Evolutionary conservation across 2,113 vertebrate species (phyloP).

Genomic region (Melanotaenia duboulayi): DNA sequence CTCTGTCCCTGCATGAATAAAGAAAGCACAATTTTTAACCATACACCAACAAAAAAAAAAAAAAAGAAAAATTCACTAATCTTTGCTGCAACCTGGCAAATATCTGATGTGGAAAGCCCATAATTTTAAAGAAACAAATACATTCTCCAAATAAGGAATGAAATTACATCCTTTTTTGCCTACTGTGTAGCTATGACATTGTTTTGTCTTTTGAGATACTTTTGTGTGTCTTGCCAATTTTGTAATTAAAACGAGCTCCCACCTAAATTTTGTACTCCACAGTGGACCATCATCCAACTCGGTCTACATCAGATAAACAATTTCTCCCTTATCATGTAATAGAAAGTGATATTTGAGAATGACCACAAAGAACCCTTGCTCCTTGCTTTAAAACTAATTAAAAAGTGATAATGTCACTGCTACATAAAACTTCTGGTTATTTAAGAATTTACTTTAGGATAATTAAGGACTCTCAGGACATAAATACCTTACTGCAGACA

Average conservation of each 20-base stretch:
- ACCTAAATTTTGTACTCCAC: slow-evolving; percentile 60
- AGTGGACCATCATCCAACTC: slow-evolving; percentile 61
- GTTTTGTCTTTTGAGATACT: not conserved
- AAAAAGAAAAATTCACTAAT: slow-evolving; percentile 56
- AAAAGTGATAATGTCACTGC: slow-evolving; percentile 67
- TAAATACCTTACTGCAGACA: slow-evolving; percentile 19
- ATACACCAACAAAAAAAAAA: too few relatives aligned
- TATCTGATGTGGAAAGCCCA: slow-evolving; percentile 52
- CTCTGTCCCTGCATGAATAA: slow-evolving; percentile 65
- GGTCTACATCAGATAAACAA: slow-evolving; percentile 60
- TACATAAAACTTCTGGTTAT: slow-evolving; percentile 67
- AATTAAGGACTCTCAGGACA: slow-evolving; percentile 60
- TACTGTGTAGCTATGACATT: not conserved
- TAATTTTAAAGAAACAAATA: slow-evolving; percentile 8
- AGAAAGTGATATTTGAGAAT: slow-evolving; percentile 63
- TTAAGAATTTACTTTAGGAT: slow-evolving; percentile 62
- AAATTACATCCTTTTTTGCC: not conserved
- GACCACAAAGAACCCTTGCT: slow-evolving; percentile 71
- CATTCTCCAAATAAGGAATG: slow-evolving; percentile 1
- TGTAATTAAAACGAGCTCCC: slow-evolving; percentile 60
- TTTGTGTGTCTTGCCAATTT: slow-evolving; percentile 40
- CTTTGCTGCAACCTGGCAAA: slow-evolving; percentile 28
- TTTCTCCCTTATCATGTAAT: slow-evolving; percentile 46
- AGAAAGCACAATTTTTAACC: slow-evolving; percentile 63
- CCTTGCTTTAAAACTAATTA: slow-evolving; percentile 73